Base-by-base conservation (phyloP, 64 coral and sea anemone species). In the Montipora efflorescens region DNA sequence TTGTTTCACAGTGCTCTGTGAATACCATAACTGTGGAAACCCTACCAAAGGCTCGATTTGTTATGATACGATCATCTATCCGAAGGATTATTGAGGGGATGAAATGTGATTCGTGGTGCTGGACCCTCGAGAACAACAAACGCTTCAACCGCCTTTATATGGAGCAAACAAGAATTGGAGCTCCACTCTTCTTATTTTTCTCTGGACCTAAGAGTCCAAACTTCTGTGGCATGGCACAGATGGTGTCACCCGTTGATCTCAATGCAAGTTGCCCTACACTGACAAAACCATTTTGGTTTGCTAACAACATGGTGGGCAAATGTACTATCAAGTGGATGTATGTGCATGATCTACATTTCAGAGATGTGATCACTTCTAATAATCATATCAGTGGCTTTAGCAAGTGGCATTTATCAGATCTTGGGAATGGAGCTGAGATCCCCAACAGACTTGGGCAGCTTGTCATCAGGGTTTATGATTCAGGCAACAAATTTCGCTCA, bases 251-350 rank as follows among this genome's bases (percentile, higher is more conserved):
- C 19, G 47, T 86, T 86, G 46, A 84, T 14, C 59, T 8, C 12
- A 84, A 44, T 44, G 25, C 5, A 43, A 84, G 61, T 20, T 84
- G 81, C 11, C 81, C 82, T 12, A 12, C 45, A 18, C 36, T 67
- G 3, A 71, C 43, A 19, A 68, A 86, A 44, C 82, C 64, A 50
- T 71, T 22, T 72, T 45, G 68, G n/a, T 72, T 86, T 51, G 62
- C 62, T 11, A 71, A n/a, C 5, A 71, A 49, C 7, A 71, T 71
- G 62, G 5, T 15, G 1, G 82, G 82, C 0, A 71, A 45, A 9
- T 86, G 82, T 8, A 48, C 43, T 7, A 72, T 86, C 43, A 86
- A 50, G 62, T 86, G 82, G 82, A 71, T 86, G 14, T 86, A 72
- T 15, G 64, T 66, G 7, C 67, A 71, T 5, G 67, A 71, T 50